These are phyloP conservation scores for Alectura lathami DNA, from an alignment of 2,113 vertebrate species.

Conservation along the genomic window DNA sequence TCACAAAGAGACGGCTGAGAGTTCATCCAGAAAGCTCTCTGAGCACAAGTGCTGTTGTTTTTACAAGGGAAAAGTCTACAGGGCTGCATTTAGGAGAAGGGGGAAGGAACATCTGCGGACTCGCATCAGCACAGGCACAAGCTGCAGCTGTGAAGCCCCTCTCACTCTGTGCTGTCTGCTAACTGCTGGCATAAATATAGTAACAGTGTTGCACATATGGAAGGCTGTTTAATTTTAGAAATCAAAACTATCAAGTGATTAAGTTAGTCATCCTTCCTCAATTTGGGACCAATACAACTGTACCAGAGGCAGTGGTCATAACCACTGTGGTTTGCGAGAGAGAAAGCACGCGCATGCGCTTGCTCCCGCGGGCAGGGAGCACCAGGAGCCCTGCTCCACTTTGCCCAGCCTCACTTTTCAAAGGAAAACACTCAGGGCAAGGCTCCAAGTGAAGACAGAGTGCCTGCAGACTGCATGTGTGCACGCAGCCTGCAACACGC, in stretches of 20 bases:
- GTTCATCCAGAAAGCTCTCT: neutral
- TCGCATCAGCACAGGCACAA: neutral
- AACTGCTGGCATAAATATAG: slow-evolving; percentile 56
- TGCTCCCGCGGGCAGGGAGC: rapidly evolving
- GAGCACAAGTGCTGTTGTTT: neutral
- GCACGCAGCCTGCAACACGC: neutral
- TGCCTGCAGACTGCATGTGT: rapidly evolving
- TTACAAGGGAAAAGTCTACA: neutral
- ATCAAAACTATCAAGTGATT: slow-evolving; percentile 67
- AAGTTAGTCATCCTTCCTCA: slow-evolving; percentile 68
- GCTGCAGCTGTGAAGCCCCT: slow-evolving; percentile 16
- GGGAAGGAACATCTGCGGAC: slow-evolving; percentile 6
- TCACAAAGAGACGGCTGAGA: neutral
- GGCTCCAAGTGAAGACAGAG: neutral
- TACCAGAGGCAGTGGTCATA: slow-evolving; percentile 57
- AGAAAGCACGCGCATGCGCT: rapidly evolving
- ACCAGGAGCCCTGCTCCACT: neutral
- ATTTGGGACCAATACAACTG: slow-evolving; percentile 60
- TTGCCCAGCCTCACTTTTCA: neutral
- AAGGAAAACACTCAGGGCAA: neutral
- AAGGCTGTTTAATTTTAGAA: slow-evolving; percentile 74
- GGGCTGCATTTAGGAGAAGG: neutral
- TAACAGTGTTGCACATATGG: slow-evolving; percentile 59
- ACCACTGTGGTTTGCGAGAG: slow-evolving; percentile 48
- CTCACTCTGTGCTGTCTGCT: neutral